Evolutionary conservation across 2,797 vertebrate genomes (phyloP).

Genomic region (Hippocampus kuda): DNA sequence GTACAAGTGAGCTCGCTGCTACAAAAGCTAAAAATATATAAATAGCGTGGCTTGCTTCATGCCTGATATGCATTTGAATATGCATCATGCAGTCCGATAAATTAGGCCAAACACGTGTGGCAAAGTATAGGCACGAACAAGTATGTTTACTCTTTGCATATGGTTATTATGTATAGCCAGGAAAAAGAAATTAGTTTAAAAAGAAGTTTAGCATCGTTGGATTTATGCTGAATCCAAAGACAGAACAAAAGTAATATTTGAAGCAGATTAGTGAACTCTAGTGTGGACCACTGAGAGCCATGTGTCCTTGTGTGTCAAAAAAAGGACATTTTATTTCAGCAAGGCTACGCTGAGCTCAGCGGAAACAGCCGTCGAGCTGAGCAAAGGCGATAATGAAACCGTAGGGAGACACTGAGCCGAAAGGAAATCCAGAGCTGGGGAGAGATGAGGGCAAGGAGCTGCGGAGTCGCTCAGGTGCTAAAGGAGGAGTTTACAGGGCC

Average conservation of each 20-base stretch:
- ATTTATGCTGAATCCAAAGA: neutral
- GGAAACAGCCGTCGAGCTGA: conserved; percentile 4
- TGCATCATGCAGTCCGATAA: neutral
- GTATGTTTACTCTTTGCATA: conserved; percentile 1
- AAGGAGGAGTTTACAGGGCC: neutral
- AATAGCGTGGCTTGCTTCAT: neutral
- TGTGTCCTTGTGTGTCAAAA: neutral
- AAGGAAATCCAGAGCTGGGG: neutral
- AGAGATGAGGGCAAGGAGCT: neutral
- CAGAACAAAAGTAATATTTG: neutral
- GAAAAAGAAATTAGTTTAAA: neutral
- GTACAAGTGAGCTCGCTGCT: neutral
- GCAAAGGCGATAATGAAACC: conserved; percentile 6
- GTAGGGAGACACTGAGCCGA: neutral
- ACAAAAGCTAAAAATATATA: neutral
- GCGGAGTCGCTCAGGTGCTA: neutral
- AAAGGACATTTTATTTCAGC: conserved; percentile 1
- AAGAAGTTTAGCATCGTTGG: neutral
- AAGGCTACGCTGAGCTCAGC: neutral
- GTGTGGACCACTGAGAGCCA: neutral
- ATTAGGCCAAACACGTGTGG: neutral
- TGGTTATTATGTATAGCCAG: neutral
- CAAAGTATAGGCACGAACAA: neutral
- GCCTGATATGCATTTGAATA: neutral
- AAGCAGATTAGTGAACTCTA: neutral